phyloP scores from a whole-genome alignment of 2,113 vertebrate genomes.

The Platysternon megacephalum region DNA sequence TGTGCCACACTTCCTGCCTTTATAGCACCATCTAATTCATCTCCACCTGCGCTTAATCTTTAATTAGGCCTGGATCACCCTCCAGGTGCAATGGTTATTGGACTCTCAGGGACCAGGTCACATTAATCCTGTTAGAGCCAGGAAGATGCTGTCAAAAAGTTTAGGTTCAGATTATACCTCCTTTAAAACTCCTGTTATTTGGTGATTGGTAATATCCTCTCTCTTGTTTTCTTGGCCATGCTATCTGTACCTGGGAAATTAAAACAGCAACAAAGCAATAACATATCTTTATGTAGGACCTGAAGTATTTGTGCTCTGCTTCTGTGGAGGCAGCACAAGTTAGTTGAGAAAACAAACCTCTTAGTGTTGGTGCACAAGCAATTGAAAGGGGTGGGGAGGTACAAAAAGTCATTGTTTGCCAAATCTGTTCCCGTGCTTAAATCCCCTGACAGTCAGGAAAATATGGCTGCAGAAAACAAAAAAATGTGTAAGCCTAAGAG shows the following conservation, averaged over 20 bases:
- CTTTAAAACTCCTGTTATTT: background rate
- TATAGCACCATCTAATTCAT: no score
- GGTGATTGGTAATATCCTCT: background rate
- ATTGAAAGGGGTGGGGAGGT: background rate
- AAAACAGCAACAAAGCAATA: background rate
- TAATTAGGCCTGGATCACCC: background rate
- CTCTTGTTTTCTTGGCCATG: background rate
- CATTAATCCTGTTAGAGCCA: background rate
- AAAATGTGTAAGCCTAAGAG: background rate
- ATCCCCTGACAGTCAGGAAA: no score
- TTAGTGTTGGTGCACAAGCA: background rate
- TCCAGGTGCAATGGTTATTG: background rate
- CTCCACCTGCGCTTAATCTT: background rate
- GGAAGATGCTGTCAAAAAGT: background rate
- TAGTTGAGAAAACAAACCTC: background rate
- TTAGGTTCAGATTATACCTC: background rate
- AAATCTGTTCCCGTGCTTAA: background rate
- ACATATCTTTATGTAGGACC: background rate
- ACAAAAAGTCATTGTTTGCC: background rate
- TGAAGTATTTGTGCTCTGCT: background rate
- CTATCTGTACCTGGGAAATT: background rate
- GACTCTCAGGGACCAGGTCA: background rate
- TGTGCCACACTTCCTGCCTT: no score
- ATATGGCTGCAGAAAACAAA: rapidly evolving
- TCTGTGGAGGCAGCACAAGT: rapidly evolving